Percentiles rank a stretch among this genome's conserved stretches.
Evolutionary conservation across 1,140 invertebrate species (phyloP).

Genomic region (Papilio machaon): DNA sequence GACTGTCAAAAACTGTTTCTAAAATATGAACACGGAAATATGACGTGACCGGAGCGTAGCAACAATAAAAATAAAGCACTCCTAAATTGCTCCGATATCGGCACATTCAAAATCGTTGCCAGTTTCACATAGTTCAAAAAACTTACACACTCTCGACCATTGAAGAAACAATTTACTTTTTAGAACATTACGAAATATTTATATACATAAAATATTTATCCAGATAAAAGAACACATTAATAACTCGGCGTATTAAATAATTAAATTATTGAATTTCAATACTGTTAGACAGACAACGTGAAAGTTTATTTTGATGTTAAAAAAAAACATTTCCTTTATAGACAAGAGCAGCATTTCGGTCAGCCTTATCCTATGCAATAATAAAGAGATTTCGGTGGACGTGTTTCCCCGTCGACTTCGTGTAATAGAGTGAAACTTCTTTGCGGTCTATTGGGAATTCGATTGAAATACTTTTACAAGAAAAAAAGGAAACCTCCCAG

Average conservation of each 20-base stretch:
- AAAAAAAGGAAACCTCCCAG: not conserved
- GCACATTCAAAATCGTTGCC: not conserved
- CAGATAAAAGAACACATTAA: no score
- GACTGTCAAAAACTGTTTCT: not conserved
- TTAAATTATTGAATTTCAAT: no score
- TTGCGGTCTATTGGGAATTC: constrained; percentile 72
- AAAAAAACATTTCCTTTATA: constrained; percentile 66
- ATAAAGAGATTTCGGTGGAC: constrained; percentile 61
- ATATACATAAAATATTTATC: no score
- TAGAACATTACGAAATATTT: not conserved
- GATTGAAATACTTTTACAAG: constrained; percentile 68
- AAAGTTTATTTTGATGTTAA: constrained; percentile 14
- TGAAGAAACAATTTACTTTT: not conserved
- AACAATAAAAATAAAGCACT: not conserved
- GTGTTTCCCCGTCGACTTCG: constrained; percentile 1
- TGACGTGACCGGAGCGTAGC: constrained; percentile 7
- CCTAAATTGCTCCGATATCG: not conserved
- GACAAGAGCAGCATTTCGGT: constrained; percentile 51
- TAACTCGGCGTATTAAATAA: no score
- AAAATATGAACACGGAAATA: constrained; percentile 19
- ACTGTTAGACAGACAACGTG: not conserved
- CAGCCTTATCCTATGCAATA: constrained; percentile 58
- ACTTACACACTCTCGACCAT: not conserved
- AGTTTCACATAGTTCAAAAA: not conserved
- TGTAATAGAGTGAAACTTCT: constrained; percentile 76